phyloP scores from a whole-genome alignment of 2,113 vertebrate genomes.

The Alexandromys fortis region DNA sequence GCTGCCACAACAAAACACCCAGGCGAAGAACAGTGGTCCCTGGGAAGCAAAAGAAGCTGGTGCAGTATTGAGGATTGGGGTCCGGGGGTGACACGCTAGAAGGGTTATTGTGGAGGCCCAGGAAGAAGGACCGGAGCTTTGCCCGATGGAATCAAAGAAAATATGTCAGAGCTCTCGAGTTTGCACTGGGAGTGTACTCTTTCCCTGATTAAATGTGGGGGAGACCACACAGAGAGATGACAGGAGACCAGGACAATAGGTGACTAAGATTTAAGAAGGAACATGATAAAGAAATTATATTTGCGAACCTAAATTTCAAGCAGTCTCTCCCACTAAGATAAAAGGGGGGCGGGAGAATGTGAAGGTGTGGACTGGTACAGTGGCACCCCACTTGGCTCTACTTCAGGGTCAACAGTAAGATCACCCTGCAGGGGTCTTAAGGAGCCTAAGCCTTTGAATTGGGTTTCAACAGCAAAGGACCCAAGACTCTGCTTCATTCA shows the following conservation, averaged over 20 bases:
- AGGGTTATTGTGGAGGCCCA: background rate
- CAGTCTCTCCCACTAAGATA: background rate
- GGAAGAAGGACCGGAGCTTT: background rate
- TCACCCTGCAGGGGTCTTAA: constrained; percentile 17
- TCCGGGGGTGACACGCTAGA: no score
- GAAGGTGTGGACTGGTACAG: background rate
- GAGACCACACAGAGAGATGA: background rate
- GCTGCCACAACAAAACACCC: background rate
- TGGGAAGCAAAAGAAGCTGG: background rate
- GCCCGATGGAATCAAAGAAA: no score
- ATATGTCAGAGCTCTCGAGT: background rate
- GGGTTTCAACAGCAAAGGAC: background rate
- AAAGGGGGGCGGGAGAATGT: background rate
- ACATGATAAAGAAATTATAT: background rate
- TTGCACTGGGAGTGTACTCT: background rate
- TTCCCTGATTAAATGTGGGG: background rate
- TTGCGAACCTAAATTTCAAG: background rate
- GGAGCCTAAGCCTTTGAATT: background rate
- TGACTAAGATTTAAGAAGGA: background rate
- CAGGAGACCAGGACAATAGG: background rate
- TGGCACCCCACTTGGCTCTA: background rate
- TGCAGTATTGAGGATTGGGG: background rate
- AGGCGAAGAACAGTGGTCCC: background rate
- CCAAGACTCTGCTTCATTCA: background rate
- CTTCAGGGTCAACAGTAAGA: constrained; percentile 2